Evolutionary conservation across 2,797 vertebrate genomes (phyloP).

Genomic region (Cyclura pinguis): DNA sequence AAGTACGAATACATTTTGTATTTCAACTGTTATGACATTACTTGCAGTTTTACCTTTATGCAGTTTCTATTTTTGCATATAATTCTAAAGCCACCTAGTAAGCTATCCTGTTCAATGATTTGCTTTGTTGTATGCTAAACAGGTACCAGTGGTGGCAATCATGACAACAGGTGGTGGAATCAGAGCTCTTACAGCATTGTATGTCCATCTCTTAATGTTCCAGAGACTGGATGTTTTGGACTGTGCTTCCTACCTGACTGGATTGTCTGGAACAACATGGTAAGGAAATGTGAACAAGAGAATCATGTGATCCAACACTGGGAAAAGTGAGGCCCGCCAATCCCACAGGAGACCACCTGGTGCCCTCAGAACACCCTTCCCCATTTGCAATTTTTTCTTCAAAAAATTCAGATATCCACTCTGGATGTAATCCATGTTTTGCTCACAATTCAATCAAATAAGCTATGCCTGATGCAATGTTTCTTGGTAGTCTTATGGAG

Average conservation of each 20-base stretch:
- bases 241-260: constrained; percentile 84
- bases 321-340: too few species aligned
- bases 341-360: too few species aligned
- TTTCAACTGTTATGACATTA: neutral
- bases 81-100: neutral
- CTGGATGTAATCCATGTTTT: neutral
- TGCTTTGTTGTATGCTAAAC: constrained; percentile 26
- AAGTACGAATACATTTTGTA: neutral
- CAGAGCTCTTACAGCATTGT: constrained; percentile 86
- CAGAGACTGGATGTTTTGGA: constrained; percentile 85
- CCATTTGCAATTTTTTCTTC: too few species aligned
- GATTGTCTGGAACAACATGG: constrained; percentile 90
- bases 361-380: too few species aligned
- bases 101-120: neutral
- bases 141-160: constrained; percentile 87
- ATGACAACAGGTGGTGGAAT: constrained; percentile 89
- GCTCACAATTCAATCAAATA: neutral
- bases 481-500: neutral
- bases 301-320: neutral
- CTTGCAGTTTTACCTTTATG: neutral
- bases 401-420: too few species aligned
- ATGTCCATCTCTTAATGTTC: constrained; percentile 83
- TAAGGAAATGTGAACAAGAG: constrained; percentile 70
- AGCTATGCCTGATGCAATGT: neutral
- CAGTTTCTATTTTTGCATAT: neutral